These are phyloP conservation scores for Cistogaster globosa DNA, from an alignment of 2,888 invertebrate species.

Conservation along the genomic window DNA sequence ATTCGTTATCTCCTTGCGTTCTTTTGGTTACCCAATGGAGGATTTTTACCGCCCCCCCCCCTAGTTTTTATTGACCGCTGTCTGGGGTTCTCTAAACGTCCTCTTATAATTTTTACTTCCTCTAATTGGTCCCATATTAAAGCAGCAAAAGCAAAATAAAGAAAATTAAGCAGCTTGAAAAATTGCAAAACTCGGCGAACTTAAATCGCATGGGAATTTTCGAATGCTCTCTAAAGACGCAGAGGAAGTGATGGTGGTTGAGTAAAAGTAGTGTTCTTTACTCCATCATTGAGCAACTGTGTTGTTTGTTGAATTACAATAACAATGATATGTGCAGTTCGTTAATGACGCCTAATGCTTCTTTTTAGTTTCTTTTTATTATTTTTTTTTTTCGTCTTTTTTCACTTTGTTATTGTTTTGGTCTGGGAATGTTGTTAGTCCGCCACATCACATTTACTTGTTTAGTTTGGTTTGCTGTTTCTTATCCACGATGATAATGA, in stretches of 20 bases:
- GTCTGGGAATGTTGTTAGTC: slow-evolving; percentile 72
- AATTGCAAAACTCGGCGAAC: too few relatives aligned
- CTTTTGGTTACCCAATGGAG: too few relatives aligned
- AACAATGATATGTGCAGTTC: background rate
- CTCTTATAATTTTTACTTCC: too few relatives aligned
- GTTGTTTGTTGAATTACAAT: slow-evolving; percentile 4
- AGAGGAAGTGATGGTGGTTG: slow-evolving; percentile 1
- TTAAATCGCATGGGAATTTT: too few relatives aligned
- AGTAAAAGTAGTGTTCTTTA: slow-evolving; percentile 22
- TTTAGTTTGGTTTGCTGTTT: slow-evolving; percentile 25
- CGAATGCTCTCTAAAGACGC: background rate
- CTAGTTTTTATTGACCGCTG: too few relatives aligned
- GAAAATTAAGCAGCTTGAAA: too few relatives aligned
- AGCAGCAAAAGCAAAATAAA: too few relatives aligned
- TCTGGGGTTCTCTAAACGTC: too few relatives aligned
- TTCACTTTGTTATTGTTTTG: slow-evolving; percentile 69
- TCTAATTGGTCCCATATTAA: too few relatives aligned
- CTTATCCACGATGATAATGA: slow-evolving; percentile 1
- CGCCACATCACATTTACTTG: slow-evolving; percentile 24
- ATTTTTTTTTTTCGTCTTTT: slow-evolving; percentile 16
- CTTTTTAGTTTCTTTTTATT: slow-evolving; percentile 2
- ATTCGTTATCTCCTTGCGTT: too few relatives aligned
- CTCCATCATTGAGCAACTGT: slow-evolving; percentile 33
- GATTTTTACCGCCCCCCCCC: too few relatives aligned
- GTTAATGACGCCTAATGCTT: slow-evolving; percentile 15